Percentiles rank a stretch among this genome's conserved stretches.
phyloP scores from a whole-genome alignment of 2,888 invertebrate genomes.

The Noctuana brunneofusca region DNA sequence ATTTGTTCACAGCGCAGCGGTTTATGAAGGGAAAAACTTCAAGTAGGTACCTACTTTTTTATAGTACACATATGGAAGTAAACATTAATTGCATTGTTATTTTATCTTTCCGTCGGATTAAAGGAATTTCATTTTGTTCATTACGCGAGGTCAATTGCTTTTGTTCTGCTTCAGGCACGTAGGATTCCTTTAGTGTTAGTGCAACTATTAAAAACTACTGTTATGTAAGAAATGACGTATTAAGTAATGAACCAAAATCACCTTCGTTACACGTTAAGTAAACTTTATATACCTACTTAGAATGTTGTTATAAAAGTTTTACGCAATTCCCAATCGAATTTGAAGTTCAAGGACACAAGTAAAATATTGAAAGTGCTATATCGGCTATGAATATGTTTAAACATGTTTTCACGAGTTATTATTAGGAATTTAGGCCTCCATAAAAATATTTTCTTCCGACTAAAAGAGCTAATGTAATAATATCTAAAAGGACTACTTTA shows the following conservation, averaged over 20 bases:
- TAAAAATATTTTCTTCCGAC: no score
- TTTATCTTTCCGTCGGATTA: constrained; percentile 30
- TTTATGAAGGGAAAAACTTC: not conserved
- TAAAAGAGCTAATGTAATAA: no score
- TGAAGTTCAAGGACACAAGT: not conserved
- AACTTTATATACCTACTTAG: not conserved
- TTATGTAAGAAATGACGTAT: constrained; percentile 8
- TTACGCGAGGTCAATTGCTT: constrained; percentile 28
- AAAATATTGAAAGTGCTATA: not conserved
- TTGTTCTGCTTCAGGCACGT: constrained; percentile 22
- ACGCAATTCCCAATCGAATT: not conserved
- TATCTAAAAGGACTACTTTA: no score
- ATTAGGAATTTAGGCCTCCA: not conserved
- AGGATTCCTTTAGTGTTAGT: constrained; percentile 22
- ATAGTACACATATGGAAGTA: constrained; percentile 24
- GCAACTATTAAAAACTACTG: constrained; percentile 20
- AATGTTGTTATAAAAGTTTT: not conserved
- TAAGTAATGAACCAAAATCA: not conserved
- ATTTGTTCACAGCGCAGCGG: not conserved
- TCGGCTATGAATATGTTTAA: not conserved
- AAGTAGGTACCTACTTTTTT: not conserved
- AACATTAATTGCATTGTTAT: constrained; percentile 29
- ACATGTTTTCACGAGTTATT: no score
- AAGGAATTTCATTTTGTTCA: constrained; percentile 34
- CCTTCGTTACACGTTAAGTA: not conserved